Conservation (phyloP, 2,113 vertebrate species). For the Otis tarda region DNA sequence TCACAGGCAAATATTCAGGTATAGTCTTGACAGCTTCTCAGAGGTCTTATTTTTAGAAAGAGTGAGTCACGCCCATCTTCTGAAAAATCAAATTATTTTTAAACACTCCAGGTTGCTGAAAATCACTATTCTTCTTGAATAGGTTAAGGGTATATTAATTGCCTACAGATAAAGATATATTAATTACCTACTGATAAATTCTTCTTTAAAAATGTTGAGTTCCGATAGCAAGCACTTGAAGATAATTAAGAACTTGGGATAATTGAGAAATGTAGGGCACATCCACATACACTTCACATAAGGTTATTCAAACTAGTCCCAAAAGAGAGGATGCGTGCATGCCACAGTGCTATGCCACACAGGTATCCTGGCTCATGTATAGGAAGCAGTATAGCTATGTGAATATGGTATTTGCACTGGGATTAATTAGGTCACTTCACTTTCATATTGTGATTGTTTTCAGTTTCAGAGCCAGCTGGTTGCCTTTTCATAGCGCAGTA, state of each 20-base stretch:
- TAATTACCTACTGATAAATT: slow-evolving; percentile 57
- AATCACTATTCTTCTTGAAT: slow-evolving; percentile 30
- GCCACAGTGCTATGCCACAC: not conserved
- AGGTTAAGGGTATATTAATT: slow-evolving; percentile 35
- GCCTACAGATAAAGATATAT: slow-evolving; percentile 59
- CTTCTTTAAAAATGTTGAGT: slow-evolving; percentile 50
- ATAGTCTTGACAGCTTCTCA: not conserved
- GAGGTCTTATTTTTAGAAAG: slow-evolving; percentile 4
- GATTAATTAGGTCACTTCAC: slow-evolving; percentile 54
- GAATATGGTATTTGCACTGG: slow-evolving; percentile 31
- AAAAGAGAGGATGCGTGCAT: slow-evolving; percentile 2
- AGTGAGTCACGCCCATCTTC: not conserved
- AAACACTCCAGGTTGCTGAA: slow-evolving; percentile 7
- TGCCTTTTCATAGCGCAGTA: not conserved
- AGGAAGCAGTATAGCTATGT: not conserved
- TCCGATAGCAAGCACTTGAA: slow-evolving; percentile 56
- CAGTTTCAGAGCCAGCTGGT: not conserved
- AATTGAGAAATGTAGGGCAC: slow-evolving; percentile 52
- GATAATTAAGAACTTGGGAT: slow-evolving; percentile 57
- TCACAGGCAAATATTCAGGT: not conserved
- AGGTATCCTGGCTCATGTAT: not conserved
- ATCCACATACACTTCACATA: slow-evolving; percentile 38
- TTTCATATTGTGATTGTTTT: slow-evolving; percentile 19
- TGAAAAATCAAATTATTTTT: slow-evolving; percentile 24
- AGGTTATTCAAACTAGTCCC: slow-evolving; percentile 35